Evolutionary conservation across 2,113 vertebrate species (phyloP), one percentile per base, ranked within the genome.

Genomic region (Malurus melanocephalus): DNA sequence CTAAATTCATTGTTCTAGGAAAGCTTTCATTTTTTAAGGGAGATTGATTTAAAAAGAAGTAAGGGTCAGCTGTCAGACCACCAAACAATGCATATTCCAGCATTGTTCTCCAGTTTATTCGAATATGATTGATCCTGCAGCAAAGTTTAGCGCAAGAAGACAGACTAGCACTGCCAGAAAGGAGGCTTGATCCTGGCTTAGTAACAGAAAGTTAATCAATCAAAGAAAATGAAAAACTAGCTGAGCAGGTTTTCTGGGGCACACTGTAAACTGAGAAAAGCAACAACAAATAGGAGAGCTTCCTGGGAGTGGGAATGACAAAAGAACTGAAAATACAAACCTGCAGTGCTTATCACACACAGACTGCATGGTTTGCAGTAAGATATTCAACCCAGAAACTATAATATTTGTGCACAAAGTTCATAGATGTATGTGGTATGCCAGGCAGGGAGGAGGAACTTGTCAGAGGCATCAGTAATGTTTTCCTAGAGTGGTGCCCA

Each of bases 201-300:
- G 38, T 49, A 79, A 68, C 46, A 72, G 69, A 72, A 79, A 85
- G 84, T 87, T 89, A 85, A 93, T 90, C 74, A 81, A 52, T 86
- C 1, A 7, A 69, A 79, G 84, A 88, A 90, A 88, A 59, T 24
- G 62, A 76, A 88, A 88, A 93, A 92, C 94, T 51, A 66, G 91
- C 51, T 90, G 64, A 87, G 75, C 95, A 43, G 84, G 95, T 95
- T 95, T 93, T 79, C 51, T 62, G 45, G 67, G 71, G 55, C 46
- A n/a, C 38, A 38, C 0, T 61, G 90, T 56, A 90, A 90, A 78
- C 26, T 0, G 1, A 87, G 69, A 75, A 68, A 86, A 76, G 33
- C n/a, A 14, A 57, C 55, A 87, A 66, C 48, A 43, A 93, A 87
- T 79, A 82, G 45, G 57, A 83, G 45, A 56, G 28, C 28, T 1